A percentile compares a stretch with the other conserved stretches of the same genome.
phyloP scores from a whole-genome alignment of 2,113 vertebrate species.

The Cisticola juncidis region DNA sequence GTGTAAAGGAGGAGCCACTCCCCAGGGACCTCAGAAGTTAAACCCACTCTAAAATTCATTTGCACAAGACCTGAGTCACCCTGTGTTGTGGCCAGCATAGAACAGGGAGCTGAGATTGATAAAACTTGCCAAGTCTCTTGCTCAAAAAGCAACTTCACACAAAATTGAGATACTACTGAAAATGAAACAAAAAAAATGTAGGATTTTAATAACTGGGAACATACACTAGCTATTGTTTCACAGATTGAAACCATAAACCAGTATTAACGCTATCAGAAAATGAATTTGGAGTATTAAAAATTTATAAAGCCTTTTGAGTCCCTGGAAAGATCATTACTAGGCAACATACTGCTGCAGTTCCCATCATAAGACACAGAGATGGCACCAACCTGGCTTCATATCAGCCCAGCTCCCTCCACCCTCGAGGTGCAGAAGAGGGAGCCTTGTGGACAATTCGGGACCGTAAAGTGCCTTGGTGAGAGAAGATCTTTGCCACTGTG shows the following conservation, averaged over 20 bases:
- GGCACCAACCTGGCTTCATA: rapidly evolving
- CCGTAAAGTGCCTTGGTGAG: background rate
- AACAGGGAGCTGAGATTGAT: background rate
- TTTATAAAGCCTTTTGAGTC: conserved; percentile 23
- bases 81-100: background rate
- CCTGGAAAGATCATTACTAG: conserved; percentile 42
- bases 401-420: background rate
- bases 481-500: background rate
- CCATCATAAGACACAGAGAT: background rate
- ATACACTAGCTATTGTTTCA: background rate
- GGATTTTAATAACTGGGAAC: background rate
- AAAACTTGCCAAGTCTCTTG: background rate
- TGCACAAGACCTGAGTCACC: background rate
- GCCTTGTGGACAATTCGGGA: background rate
- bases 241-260: background rate
- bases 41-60: background rate
- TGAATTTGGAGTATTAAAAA: conserved; percentile 35
- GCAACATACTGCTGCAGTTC: conserved; percentile 14
- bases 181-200: background rate
- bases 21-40: background rate
- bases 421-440: background rate
- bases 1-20: background rate
- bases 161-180: background rate
- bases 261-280: conserved; percentile 27
- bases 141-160: background rate